These are phyloP conservation scores for Notamacropus eugenii DNA, from an alignment of 2,797 vertebrate species.

Conservation along the genomic window DNA sequence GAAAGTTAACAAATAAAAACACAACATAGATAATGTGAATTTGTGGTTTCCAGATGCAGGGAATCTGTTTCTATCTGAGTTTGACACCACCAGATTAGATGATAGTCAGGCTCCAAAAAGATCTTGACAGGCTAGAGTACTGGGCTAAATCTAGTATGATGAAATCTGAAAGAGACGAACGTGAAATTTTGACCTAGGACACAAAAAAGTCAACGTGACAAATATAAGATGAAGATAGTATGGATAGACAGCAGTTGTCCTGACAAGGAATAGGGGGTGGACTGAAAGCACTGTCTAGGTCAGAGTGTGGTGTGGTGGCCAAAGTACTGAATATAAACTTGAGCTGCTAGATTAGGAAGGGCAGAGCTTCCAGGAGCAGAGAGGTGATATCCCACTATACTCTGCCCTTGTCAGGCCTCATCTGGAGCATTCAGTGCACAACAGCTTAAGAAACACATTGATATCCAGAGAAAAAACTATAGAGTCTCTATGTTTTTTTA, in stretches of 20 bases:
- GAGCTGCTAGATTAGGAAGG: neutral
- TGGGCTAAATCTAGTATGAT: neutral
- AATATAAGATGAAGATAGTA: neutral
- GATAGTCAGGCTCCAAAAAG: neutral
- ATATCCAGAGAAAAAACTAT: too few relatives aligned
- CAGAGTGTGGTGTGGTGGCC: neutral
- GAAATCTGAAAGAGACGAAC: neutral
- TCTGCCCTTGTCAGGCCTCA: neutral
- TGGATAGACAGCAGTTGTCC: neutral
- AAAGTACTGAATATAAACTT: neutral
- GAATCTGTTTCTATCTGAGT: neutral
- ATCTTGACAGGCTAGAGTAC: neutral
- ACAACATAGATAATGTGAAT: neutral
- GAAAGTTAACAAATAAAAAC: neutral
- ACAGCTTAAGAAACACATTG: neutral
- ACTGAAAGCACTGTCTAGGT: neutral
- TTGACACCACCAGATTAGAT: neutral
- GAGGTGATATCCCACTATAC: neutral
- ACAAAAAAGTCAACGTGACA: neutral
- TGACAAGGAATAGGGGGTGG: neutral
- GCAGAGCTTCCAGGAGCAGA: neutral
- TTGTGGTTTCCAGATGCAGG: neutral
- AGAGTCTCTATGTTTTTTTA: too few relatives aligned
- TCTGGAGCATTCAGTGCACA: neutral
- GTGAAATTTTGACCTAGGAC: neutral